Conservation (phyloP, 2,797 vertebrate species). For the Malurus leucopterus region DNA sequence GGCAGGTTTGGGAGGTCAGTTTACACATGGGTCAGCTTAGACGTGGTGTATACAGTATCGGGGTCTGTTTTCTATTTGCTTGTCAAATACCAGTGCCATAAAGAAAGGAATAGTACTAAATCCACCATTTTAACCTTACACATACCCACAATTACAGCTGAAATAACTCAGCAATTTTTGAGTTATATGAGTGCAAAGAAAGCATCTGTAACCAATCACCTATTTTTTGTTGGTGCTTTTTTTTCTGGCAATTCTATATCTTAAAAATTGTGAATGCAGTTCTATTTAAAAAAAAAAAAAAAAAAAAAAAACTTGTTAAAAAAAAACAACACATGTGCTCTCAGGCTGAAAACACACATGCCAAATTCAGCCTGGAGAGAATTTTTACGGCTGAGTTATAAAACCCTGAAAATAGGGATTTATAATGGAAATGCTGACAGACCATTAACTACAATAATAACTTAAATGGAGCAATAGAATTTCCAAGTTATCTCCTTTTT, state of each 20-base stretch:
- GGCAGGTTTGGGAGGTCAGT: conserved; percentile 49
- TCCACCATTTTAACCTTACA: conserved; percentile 67
- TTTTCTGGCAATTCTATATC: conserved; percentile 53
- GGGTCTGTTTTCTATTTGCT: conserved; percentile 66
- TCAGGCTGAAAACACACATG: conserved; percentile 70
- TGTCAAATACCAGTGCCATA: conserved; percentile 60
- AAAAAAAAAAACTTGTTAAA: not conserved
- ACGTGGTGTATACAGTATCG: not conserved
- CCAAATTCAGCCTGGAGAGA: conserved; percentile 69
- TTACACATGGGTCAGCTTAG: conserved; percentile 27
- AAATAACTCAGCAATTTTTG: conserved; percentile 74
- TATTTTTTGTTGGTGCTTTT: conserved; percentile 7
- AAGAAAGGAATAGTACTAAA: conserved; percentile 53
- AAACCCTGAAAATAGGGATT: conserved; percentile 65
- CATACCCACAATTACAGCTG: conserved; percentile 66
- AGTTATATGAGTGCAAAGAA: conserved; percentile 69
- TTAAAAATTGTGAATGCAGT: conserved; percentile 67
- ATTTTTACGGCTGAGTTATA: conserved; percentile 70
- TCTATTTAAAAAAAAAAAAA: conserved; percentile 28
- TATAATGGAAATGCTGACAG: conserved; percentile 72
- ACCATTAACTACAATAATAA: conserved; percentile 69
- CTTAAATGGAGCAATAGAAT: conserved; percentile 57
- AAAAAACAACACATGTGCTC: conserved; percentile 65
- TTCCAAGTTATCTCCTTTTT: conserved; percentile 67
- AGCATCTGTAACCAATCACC: conserved; percentile 75